Conservation (phyloP, 2,888 invertebrate species). For the Eilema depressum region DNA sequence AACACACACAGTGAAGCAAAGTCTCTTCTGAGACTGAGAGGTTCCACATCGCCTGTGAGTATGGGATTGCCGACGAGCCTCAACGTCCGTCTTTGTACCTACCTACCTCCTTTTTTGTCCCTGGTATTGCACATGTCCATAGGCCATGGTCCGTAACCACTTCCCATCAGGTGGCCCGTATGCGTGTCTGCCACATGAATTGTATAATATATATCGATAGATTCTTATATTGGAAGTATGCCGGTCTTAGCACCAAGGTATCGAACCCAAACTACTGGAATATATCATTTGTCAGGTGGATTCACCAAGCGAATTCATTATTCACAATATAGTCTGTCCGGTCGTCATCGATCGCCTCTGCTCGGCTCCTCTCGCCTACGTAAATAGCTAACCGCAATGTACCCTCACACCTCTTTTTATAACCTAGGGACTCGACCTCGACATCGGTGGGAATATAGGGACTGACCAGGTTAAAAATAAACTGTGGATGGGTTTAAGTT, state of each 20-base stretch:
- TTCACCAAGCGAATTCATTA: constrained; percentile 13
- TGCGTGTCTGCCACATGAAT: too few species aligned
- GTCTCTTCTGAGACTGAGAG: too few species aligned
- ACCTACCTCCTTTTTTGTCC: too few species aligned
- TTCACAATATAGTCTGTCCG: constrained; percentile 4
- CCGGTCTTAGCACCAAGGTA: background rate
- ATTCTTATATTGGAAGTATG: too few species aligned
- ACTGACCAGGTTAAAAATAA: constrained; percentile 1
- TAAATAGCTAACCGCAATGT: constrained; percentile 17
- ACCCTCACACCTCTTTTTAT: constrained; percentile 20
- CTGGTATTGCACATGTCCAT: too few species aligned
- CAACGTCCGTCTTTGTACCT: too few species aligned
- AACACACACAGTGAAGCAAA: too few species aligned
- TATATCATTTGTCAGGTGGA: background rate
- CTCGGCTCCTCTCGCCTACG: background rate
- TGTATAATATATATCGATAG: too few species aligned
- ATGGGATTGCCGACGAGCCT: too few species aligned
- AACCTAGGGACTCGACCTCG: background rate
- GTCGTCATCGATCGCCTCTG: constrained; percentile 11
- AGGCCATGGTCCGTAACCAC: too few species aligned
- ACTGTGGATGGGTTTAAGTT: background rate
- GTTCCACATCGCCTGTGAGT: too few species aligned
- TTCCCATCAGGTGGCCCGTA: too few species aligned
- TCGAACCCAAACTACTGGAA: background rate
- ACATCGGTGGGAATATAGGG: background rate